Evolutionary conservation across 2,797 vertebrate genomes (phyloP).

Genomic region (Diceros bicornis): DNA sequence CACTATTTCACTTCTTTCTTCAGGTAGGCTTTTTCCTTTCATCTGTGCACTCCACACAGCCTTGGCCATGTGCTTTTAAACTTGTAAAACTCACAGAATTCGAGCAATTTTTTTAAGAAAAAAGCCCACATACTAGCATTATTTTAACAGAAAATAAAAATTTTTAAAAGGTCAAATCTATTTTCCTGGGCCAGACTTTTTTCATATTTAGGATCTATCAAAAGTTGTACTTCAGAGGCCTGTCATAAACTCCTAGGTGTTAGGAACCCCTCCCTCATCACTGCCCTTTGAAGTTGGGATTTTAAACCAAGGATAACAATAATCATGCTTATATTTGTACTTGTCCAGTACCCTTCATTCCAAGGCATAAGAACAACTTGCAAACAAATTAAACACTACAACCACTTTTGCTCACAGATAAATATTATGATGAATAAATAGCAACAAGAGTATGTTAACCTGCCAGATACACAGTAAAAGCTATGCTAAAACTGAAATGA

Average conservation of each 20-base stretch:
- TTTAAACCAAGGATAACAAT: constrained; percentile 76
- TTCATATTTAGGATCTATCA: constrained; percentile 69
- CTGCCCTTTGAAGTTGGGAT: constrained; percentile 74
- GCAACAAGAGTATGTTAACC: constrained; percentile 4
- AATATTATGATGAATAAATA: constrained; percentile 57
- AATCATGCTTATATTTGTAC: constrained; percentile 69
- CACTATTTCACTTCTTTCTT: constrained; percentile 50
- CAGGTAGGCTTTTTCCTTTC: not conserved
- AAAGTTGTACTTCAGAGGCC: constrained; percentile 55
- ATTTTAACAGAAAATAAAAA: constrained; percentile 76
- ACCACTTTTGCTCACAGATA: constrained; percentile 62
- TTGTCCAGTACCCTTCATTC: constrained; percentile 42
- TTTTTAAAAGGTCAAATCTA: constrained; percentile 75
- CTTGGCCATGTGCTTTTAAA: not conserved
- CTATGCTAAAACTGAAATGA: constrained; percentile 50
- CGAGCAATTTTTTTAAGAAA: not conserved
- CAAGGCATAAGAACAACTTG: constrained; percentile 65
- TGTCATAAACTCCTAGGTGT: constrained; percentile 61
- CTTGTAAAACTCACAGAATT: constrained; percentile 65
- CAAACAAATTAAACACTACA: constrained; percentile 68
- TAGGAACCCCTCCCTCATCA: constrained; percentile 47
- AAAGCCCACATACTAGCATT: constrained; percentile 14
- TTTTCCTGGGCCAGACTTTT: constrained; percentile 71
- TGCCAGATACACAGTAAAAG: constrained; percentile 28
- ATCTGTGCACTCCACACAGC: not conserved